Evolutionary conservation across 2,113 vertebrate species (phyloP).

Genomic region (Spermophilus dauricus): DNA sequence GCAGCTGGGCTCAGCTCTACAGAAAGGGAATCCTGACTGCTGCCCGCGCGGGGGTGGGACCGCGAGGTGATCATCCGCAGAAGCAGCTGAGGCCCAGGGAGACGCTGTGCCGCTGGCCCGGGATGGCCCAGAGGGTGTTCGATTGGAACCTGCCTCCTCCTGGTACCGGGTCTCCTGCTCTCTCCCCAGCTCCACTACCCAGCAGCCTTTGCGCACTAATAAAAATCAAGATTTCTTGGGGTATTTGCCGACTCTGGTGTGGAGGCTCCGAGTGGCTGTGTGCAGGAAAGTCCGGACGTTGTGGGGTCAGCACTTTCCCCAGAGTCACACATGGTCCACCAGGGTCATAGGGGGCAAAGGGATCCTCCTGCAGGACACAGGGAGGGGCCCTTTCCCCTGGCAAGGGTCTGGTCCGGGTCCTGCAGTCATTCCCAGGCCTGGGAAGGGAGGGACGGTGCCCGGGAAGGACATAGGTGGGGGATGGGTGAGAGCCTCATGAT

Average conservation of each 20-base stretch:
- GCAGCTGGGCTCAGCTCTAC: neutral
- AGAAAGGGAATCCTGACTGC: neutral
- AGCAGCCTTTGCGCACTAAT: accelerated
- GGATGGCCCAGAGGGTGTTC: accelerated
- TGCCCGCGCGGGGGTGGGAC: accelerated
- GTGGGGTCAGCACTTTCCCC: neutral
- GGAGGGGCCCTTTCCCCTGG: neutral
- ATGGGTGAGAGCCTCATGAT: accelerated
- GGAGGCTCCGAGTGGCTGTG: accelerated
- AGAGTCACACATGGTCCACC: neutral
- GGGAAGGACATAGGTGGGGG: neutral
- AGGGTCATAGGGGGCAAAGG: neutral
- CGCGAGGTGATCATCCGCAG: accelerated
- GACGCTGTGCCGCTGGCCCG: neutral
- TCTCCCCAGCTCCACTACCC: neutral
- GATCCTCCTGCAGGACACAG: accelerated
- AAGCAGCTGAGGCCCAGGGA: neutral
- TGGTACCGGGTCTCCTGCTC: neutral
- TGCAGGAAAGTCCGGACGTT: accelerated
- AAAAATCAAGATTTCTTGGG: accelerated
- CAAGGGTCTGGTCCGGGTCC: neutral
- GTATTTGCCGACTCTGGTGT: accelerated
- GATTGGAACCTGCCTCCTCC: accelerated
- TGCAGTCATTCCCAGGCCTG: neutral
- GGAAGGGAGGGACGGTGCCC: accelerated